Conservation (phyloP, 2,888 invertebrate genomes). For the Lochmaea capreae region DNA sequence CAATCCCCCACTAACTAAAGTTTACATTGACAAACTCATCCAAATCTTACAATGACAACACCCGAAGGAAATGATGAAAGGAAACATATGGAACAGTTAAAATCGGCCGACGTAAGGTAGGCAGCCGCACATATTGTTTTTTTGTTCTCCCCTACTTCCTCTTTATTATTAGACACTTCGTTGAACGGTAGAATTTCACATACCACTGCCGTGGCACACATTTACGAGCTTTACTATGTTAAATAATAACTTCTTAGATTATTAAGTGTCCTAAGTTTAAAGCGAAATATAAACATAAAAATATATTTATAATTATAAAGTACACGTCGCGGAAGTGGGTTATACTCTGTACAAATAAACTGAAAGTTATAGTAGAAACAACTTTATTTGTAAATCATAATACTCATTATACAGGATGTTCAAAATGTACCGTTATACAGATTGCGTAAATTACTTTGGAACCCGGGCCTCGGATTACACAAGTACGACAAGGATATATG, state of each 20-base stretch:
- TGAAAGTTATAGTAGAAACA: not conserved
- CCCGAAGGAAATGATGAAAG: not conserved
- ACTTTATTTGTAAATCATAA: not conserved
- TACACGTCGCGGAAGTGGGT: not conserved
- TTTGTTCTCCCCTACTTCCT: constrained; percentile 13
- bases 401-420: not conserved
- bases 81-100: constrained; percentile 19
- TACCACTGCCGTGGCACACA: not conserved
- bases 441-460: too few relatives aligned
- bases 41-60: not conserved
- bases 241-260: constrained; percentile 7
- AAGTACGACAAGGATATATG: too few relatives aligned
- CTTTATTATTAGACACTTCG: constrained; percentile 14
- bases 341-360: constrained; percentile 4
- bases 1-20: not conserved
- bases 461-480: too few relatives aligned
- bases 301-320: not conserved
- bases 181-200: constrained; percentile 1
- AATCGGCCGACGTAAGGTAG: not conserved
- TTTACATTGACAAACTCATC: not conserved
- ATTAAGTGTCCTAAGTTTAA: not conserved
- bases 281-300: constrained; percentile 3
- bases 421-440: too few relatives aligned
- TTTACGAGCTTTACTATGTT: not conserved
- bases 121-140: not conserved